phyloP scores from a whole-genome alignment of 2,888 invertebrate genomes.

The Acanthosepion esculentum region DNA sequence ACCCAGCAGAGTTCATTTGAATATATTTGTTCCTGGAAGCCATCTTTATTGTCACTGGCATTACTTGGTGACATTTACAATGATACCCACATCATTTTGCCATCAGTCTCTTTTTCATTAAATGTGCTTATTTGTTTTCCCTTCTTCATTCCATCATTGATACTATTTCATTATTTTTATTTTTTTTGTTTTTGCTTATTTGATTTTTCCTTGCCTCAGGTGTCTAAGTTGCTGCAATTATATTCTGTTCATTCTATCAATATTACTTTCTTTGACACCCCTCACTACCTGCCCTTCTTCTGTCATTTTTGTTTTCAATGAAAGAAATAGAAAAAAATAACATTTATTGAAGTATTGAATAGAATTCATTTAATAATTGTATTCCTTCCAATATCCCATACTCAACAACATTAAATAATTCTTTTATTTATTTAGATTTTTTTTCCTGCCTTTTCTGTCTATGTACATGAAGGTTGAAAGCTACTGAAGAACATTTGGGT shows the following conservation, averaged over 20 bases:
- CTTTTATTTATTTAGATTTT: too few relatives aligned
- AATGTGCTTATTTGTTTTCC: not conserved
- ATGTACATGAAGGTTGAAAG: too few relatives aligned
- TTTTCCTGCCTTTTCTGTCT: too few relatives aligned
- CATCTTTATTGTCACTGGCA: not conserved
- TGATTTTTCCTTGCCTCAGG: not conserved
- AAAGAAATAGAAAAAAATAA: not conserved
- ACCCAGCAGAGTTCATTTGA: not conserved
- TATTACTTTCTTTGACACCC: too few relatives aligned
- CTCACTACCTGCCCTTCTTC: not conserved
- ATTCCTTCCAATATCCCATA: not conserved
- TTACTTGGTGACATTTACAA: not conserved
- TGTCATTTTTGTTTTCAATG: slow-evolving; percentile 14
- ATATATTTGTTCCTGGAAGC: not conserved
- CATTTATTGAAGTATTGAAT: not conserved
- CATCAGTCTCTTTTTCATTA: not conserved
- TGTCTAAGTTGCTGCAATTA: not conserved
- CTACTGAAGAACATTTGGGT: too few relatives aligned
- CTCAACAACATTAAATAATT: too few relatives aligned
- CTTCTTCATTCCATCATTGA: not conserved
- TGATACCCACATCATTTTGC: not conserved
- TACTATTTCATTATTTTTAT: not conserved
- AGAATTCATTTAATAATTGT: not conserved
- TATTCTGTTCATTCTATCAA: not conserved
- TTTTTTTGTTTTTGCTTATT: not conserved